phyloP scores from a whole-genome alignment of 2,113 vertebrate species.

The Gymnocephalus cernua region DNA sequence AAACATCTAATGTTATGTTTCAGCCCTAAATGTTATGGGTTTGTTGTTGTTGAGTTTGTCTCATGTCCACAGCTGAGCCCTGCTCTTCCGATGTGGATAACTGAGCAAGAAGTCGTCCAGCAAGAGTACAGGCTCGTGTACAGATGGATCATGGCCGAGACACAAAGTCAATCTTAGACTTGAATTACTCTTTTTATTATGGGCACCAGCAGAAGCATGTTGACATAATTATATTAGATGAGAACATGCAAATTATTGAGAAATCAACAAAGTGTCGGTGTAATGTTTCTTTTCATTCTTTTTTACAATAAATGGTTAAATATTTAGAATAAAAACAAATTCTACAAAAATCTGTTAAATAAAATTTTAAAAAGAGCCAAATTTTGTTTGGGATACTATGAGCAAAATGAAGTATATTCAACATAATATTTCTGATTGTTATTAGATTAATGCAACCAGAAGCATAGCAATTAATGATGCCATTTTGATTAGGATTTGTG shows the following conservation, averaged over 20 bases:
- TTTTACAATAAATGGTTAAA: background rate
- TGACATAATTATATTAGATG: no score
- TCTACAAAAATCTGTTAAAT: background rate
- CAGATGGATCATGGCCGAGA: background rate
- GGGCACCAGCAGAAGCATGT: background rate
- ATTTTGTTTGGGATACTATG: background rate
- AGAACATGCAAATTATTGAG: background rate
- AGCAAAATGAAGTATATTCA: background rate
- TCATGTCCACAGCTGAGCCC: background rate
- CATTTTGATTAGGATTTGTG: background rate
- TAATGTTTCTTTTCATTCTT: no score
- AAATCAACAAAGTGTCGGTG: background rate
- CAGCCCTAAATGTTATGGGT: constrained; percentile 33
- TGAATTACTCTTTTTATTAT: background rate
- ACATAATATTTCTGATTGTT: background rate
- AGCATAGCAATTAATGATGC: background rate
- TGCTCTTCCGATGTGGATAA: background rate
- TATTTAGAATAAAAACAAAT: background rate
- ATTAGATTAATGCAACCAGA: background rate
- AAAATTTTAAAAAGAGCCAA: no score
- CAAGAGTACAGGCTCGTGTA: no score
- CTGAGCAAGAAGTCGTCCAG: background rate
- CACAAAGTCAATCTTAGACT: background rate
- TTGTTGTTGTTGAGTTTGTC: constrained; percentile 14
- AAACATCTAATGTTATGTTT: constrained; percentile 89